phyloP scores from a whole-genome alignment of 2,797 vertebrate species.

The Eulemur coronatus region DNA sequence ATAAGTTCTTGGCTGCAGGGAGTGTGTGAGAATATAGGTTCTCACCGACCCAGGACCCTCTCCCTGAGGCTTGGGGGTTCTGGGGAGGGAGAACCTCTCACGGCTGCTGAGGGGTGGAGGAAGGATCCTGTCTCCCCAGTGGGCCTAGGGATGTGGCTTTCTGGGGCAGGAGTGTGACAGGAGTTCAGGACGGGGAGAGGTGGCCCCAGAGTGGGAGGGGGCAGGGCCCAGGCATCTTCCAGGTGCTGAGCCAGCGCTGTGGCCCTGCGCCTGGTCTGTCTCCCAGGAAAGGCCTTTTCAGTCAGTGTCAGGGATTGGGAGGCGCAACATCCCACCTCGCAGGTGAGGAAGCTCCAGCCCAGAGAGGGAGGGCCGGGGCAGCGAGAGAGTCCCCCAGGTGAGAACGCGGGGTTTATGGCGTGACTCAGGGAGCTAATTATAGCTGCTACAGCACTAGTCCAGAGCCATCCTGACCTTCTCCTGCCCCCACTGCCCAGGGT shows the following conservation, averaged over 20 bases:
- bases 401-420: neutral
- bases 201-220: neutral
- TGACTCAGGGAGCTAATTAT: conserved; percentile 73
- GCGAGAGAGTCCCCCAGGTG: neutral
- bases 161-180: neutral
- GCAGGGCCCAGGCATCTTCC: accelerated
- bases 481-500: neutral
- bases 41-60: neutral
- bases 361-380: neutral
- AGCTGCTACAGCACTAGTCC: neutral
- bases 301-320: neutral
- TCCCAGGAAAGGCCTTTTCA: neutral
- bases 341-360: neutral
- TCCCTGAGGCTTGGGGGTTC: neutral
- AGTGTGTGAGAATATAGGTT: neutral
- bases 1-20: neutral
- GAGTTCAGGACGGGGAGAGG: neutral
- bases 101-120: neutral
- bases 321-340: neutral
- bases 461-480: neutral
- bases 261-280: neutral
- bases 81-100: neutral
- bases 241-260: neutral
- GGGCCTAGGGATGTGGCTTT: neutral
- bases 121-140: neutral